Conservation (phyloP, 2,888 invertebrate genomes). For the Ophion ventricosus region DNA sequence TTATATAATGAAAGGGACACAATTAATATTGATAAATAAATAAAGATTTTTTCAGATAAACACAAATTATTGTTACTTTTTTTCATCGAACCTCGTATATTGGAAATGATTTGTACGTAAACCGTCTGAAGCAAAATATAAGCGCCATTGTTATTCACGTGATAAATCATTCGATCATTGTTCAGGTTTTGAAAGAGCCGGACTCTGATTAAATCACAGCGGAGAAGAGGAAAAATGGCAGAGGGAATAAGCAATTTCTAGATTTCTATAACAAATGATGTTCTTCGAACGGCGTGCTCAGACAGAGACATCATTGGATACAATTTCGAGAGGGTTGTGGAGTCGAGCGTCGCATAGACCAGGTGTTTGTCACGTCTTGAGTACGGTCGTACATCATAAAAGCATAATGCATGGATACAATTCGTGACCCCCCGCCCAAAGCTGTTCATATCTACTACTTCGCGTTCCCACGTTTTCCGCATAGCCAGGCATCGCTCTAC, state of each 20-base stretch:
- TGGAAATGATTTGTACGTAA: too few relatives aligned
- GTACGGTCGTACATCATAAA: conserved; percentile 60
- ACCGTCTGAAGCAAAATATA: neutral
- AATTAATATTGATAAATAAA: too few relatives aligned
- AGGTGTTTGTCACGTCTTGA: conserved; percentile 62
- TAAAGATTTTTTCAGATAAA: too few relatives aligned
- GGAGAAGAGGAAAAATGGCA: conserved; percentile 8
- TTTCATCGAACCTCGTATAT: too few relatives aligned
- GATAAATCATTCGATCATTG: neutral
- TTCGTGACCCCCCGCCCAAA: conserved; percentile 51
- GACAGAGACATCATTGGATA: neutral
- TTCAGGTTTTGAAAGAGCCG: conserved; percentile 2
- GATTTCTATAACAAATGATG: conserved; percentile 50
- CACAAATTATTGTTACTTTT: too few relatives aligned
- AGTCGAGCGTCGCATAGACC: conserved; percentile 37
- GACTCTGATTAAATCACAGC: neutral
- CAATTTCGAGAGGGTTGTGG: conserved; percentile 17
- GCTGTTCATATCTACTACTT: conserved; percentile 46
- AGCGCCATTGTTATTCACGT: neutral
- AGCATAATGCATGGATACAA: conserved; percentile 57
- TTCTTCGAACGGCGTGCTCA: conserved; percentile 16
- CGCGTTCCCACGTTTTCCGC: conserved; percentile 5
- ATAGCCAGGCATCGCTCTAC: neutral
- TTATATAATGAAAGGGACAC: too few relatives aligned
- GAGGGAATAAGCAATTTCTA: conserved; percentile 4